Evolutionary conservation across 2,113 vertebrate genomes (phyloP).

Genomic region (Mormyrus lacerda): DNA sequence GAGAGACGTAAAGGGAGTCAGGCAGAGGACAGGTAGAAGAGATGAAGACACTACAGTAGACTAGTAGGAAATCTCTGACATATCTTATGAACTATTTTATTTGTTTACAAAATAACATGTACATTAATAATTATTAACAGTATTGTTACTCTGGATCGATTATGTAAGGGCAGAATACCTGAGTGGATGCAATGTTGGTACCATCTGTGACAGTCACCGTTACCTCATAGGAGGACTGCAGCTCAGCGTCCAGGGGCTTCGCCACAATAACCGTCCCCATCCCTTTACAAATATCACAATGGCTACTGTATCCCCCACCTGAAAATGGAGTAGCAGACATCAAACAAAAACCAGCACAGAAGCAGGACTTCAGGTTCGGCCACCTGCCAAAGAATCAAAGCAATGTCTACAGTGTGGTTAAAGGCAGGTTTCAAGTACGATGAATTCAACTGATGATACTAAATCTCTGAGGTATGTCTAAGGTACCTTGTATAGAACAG

Average conservation of each 20-base stretch:
- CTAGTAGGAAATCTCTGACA: background rate
- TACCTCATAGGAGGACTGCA: conserved; percentile 87
- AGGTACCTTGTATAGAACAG: conserved; percentile 88
- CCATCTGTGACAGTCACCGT: conserved; percentile 94
- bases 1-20: conserved; percentile 9
- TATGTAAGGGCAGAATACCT: conserved; percentile 57
- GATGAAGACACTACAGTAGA: background rate
- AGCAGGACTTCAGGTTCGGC: background rate
- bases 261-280: conserved; percentile 85
- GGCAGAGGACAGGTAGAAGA: background rate
- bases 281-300: conserved; percentile 86
- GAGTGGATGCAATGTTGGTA: conserved; percentile 78
- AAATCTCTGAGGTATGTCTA: conserved; percentile 50
- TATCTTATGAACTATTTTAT: background rate
- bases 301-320: conserved; percentile 87
- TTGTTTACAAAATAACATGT: conserved; percentile 15
- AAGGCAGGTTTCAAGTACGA: background rate
- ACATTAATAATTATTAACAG: no score
- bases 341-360: conserved; percentile 5
- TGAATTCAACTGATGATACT: background rate
- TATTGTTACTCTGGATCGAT: no score
- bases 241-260: conserved; percentile 86
- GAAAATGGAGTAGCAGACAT: conserved; percentile 22
- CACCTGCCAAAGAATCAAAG: background rate
- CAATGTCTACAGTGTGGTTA: background rate